A percentile compares a stretch with the other conserved stretches of the same genome.
Evolutionary conservation across 2,797 vertebrate genomes (phyloP).

Genomic region (Paratrypauchen microcephalus): DNA sequence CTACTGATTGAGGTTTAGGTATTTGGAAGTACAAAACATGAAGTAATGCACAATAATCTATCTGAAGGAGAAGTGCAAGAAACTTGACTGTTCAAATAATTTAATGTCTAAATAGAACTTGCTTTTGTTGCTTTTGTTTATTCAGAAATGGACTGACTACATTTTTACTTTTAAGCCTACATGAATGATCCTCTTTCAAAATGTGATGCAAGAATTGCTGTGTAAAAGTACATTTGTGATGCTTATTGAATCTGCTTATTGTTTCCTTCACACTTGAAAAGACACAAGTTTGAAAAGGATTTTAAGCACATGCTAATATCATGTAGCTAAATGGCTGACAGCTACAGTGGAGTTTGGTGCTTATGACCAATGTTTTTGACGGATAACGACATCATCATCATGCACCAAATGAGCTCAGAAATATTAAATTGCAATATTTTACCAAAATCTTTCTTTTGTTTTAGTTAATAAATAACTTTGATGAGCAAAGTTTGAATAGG

Average conservation of each 20-base stretch:
- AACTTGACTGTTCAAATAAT: too few species aligned
- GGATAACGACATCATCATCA: background rate
- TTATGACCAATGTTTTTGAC: slow-evolving; percentile 11
- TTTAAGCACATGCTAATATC: slow-evolving; percentile 8
- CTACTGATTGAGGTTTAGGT: too few species aligned
- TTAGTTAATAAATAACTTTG: slow-evolving; percentile 25
- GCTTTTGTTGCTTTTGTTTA: background rate
- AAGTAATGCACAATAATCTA: background rate
- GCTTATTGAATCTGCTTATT: background rate
- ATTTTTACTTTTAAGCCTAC: background rate
- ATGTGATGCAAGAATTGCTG: background rate
- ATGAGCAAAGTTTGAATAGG: slow-evolving; percentile 36
- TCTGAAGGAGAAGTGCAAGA: too few species aligned
- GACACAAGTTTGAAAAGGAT: background rate
- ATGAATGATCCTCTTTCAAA: background rate
- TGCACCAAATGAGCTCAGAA: slow-evolving; percentile 2
- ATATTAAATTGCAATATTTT: slow-evolving; percentile 8
- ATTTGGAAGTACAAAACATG: background rate
- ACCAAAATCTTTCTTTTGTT: slow-evolving; percentile 6
- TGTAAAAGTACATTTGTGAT: background rate
- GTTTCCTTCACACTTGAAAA: slow-evolving; percentile 5
- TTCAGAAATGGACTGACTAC: background rate
- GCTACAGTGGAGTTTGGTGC: slow-evolving; percentile 1
- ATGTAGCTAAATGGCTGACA: slow-evolving; percentile 6
- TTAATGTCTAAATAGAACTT: background rate